Evolutionary conservation across 1,140 invertebrate genomes (phyloP).

Genomic region (Heterodera schachtii): DNA sequence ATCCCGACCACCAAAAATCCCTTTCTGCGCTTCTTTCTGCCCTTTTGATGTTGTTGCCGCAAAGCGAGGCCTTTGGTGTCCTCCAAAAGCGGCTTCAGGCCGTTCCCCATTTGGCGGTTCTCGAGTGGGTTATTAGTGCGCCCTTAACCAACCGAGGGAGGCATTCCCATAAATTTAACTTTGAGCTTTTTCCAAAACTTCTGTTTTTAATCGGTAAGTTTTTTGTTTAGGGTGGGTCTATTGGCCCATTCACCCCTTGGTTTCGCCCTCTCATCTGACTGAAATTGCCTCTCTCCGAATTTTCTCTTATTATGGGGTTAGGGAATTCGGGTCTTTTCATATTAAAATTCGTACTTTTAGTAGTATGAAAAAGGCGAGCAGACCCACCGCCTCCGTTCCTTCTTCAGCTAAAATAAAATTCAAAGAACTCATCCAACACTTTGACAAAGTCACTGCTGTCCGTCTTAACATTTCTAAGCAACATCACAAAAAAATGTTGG

Average conservation of each 20-base stretch:
- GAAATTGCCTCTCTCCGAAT: no score
- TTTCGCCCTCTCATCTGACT: no score
- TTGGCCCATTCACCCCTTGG: no score
- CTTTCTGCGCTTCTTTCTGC: slow-evolving; percentile 89
- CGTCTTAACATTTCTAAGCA: slow-evolving; percentile 16
- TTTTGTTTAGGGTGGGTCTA: no score
- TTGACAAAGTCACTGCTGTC: slow-evolving; percentile 68
- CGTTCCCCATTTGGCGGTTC: slow-evolving; percentile 44
- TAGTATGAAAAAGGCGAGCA: slow-evolving; percentile 34
- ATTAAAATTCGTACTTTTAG: slow-evolving; percentile 22
- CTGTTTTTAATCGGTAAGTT: not conserved
- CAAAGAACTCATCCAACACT: slow-evolving; percentile 72
- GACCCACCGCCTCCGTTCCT: slow-evolving; percentile 7
- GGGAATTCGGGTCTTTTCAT: no score
- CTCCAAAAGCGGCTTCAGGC: slow-evolving; percentile 80
- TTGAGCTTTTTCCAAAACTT: not conserved
- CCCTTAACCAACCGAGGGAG: no score
- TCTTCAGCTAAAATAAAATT: slow-evolving; percentile 70
- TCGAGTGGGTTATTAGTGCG: slow-evolving; percentile 30
- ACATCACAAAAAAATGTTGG: slow-evolving; percentile 32
- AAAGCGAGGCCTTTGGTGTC: slow-evolving; percentile 90
- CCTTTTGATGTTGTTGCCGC: slow-evolving; percentile 93
- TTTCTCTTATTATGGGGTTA: no score
- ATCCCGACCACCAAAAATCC: slow-evolving; percentile 77
- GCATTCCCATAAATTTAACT: not conserved